A percentile compares a stretch with the other conserved stretches of the same genome.
phyloP scores from a whole-genome alignment of 2,888 invertebrate genomes.

The Nemoura dubitans region DNA sequence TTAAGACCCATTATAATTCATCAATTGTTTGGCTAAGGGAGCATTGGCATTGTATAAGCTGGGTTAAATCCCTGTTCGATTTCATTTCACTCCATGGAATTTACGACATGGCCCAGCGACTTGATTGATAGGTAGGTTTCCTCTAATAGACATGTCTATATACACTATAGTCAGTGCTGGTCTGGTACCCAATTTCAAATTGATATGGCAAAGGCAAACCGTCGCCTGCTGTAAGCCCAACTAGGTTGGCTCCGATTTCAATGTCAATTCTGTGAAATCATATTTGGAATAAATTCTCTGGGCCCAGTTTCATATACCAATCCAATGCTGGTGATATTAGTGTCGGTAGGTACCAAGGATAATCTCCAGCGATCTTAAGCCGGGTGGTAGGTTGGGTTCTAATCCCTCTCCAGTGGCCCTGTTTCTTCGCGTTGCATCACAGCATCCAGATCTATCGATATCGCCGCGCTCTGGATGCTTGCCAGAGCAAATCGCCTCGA shows the following conservation, averaged over 20 bases:
- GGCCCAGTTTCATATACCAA: not conserved
- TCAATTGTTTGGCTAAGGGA: not conserved
- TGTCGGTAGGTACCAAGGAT: not conserved
- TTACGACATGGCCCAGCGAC: not conserved
- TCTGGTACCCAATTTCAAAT: not conserved
- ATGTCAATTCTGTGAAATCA: not conserved
- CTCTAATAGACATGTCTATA: not conserved
- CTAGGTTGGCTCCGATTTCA: not conserved
- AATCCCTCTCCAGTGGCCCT: not conserved
- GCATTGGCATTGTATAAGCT: not conserved
- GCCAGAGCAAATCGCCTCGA: not conserved
- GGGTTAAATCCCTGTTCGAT: not conserved
- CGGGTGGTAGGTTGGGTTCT: not conserved
- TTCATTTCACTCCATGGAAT: not conserved
- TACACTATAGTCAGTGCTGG: too few species aligned
- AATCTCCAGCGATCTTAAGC: not conserved
- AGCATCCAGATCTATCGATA: not conserved
- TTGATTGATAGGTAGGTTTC: slow-evolving; percentile 7
- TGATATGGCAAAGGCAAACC: not conserved
- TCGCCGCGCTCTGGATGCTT: not conserved
- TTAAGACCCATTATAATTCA: not conserved
- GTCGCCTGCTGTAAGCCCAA: not conserved
- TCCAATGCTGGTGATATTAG: not conserved
- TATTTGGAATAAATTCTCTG: not conserved
- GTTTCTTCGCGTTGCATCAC: not conserved